Evolutionary conservation across 2,888 invertebrate genomes (phyloP), one percentile per base, ranked within the genome.

Genomic region (Osedax fenrisi): DNA sequence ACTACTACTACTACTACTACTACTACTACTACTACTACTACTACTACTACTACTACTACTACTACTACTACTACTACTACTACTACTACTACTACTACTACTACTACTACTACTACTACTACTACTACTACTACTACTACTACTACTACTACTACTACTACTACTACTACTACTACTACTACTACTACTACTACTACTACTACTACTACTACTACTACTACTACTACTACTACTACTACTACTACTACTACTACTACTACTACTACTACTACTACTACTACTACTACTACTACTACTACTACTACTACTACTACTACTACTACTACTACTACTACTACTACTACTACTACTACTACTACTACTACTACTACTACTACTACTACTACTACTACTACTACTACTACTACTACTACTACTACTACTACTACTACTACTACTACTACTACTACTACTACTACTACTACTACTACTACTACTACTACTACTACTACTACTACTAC

Each of bases 31-130:
- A n/a, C 64, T 64, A 22, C 64, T 64, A n/a, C 64, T 64, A 22
- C 64, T 64, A n/a, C 64, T 64, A 22, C 64, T 64, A n/a, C 64
- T 64, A 22, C 64, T 64, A n/a, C 64, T 64, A 22, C 64, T 64
- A n/a, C 64, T 64, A 22, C 64, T 64, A n/a, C 64, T 64, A 22
- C 64, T 64, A n/a, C 64, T 64, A 22, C 64, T 64, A n/a, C 64
- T 64, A 22, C 64, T 64, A n/a, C 64, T 64, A 22, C 64, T 64
- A n/a, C 64, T 64, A 22, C 64, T 64, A n/a, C 64, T 64, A 22
- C 64, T 64, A n/a, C 64, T 64, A 22, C 64, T 64, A n/a, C 64
- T 64, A 22, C 64, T 64, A n/a, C 64, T 64, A 22, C 64, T 64
- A n/a, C 64, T 64, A 22, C 64, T 64, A n/a, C 64, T 64, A 22